Base-by-base conservation (phyloP, 2,797 vertebrate species). In the Sebastolobus alascanus region DNA sequence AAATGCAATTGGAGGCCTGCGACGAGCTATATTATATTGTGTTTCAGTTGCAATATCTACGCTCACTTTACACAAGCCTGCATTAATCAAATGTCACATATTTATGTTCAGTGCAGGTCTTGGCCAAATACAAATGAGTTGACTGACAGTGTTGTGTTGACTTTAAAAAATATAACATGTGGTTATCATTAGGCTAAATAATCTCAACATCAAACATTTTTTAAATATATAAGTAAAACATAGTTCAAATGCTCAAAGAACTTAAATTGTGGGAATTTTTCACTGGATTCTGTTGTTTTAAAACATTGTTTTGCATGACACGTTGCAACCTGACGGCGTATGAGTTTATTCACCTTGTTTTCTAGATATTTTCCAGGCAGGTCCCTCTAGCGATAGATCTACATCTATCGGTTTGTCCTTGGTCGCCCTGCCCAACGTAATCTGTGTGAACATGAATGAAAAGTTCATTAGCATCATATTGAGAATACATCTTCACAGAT, bases 381-480 rank as follows among this genome's bases (percentile, higher is more conserved):
- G 98, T 16, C 98, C 98, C 83, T 99, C 98, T 84, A 99, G 84
- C 0, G 98, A 98, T 70, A 99, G 92, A 93, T 99, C 98, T 68
- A 99, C 98, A 1, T 99, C 98, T 11, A 99, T 99, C 91, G 98
- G 98, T 92, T 98, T 98, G 90, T 99, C 98, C 94, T 99, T 99
- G n/a, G 98, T 99, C 7, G 98, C 98, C 90, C 98, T 96, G 71
- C 98, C 98, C 87, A 99, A 89, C 0, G 98, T 99, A 75, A 99
- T 99, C 98, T 99, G 90, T 66, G 31, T 31, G 12, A 68, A 86
- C 54, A 79, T 0, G 3, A 76, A 65, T 18, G 13, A 66, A 70
- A 72, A 40, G 0, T 52, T 16, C 6, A 52, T 37, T 3, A 50
- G 33, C 4, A 55, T 59, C 12, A 60, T 1, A 67, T 6, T 14